phyloP scores from a whole-genome alignment of 2,888 invertebrate genomes.

The Trachelus stipa region DNA sequence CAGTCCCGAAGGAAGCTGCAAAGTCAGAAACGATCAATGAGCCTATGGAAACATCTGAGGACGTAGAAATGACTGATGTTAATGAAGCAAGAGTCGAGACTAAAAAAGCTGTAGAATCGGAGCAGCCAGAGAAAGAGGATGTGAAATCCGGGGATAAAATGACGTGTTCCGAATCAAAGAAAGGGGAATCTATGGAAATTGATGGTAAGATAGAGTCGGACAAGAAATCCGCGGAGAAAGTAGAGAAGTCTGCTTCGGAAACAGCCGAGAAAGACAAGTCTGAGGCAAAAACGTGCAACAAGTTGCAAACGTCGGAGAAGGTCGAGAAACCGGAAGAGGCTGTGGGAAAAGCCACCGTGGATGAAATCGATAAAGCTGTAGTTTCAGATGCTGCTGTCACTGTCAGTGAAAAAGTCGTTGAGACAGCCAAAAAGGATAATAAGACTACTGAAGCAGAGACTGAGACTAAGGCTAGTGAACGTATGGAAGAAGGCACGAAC shows the following conservation, averaged over 20 bases:
- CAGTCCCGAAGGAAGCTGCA: slow-evolving; percentile 20
- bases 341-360: slow-evolving; percentile 29
- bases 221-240: slow-evolving; percentile 23
- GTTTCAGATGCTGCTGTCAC: not conserved
- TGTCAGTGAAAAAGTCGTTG: slow-evolving; percentile 2
- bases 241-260: slow-evolving; percentile 21
- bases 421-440: slow-evolving; percentile 2
- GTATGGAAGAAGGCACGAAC: slow-evolving; percentile 19
- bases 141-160: slow-evolving; percentile 51
- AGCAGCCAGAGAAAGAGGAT: slow-evolving; percentile 33
- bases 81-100: slow-evolving; percentile 35
- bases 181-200: slow-evolving; percentile 19
- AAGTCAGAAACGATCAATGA: slow-evolving; percentile 34
- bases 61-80: slow-evolving; percentile 42
- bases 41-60: slow-evolving; percentile 59
- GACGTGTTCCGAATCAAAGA: slow-evolving; percentile 29
- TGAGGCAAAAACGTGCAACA: slow-evolving; percentile 13
- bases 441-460: slow-evolving; percentile 25
- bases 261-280: slow-evolving; percentile 26
- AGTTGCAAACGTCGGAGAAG: slow-evolving; percentile 9
- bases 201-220: slow-evolving; percentile 24
- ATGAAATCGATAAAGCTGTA: slow-evolving; percentile 17
- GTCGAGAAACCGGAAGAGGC: slow-evolving; percentile 21
- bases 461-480: slow-evolving; percentile 18
- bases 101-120: slow-evolving; percentile 16